Percentiles rank a stretch among this genome's conserved stretches.
phyloP scores from a whole-genome alignment of 2,113 vertebrate species.

The Bos indicus region DNA sequence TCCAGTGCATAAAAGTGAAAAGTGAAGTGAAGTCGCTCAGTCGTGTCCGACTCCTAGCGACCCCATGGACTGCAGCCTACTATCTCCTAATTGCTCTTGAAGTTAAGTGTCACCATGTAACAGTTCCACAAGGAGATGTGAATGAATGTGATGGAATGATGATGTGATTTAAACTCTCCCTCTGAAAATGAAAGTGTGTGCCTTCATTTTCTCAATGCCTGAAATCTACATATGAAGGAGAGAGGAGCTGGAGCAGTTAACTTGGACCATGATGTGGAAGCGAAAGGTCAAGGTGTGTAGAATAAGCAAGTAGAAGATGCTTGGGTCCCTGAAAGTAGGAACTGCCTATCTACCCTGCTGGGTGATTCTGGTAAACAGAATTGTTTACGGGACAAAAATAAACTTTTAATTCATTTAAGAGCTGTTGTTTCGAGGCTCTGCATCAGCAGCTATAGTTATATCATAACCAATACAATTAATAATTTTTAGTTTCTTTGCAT shows the following conservation, averaged over 20 bases:
- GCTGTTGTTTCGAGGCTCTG: background rate
- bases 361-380: background rate
- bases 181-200: background rate
- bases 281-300: background rate
- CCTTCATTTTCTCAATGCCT: background rate
- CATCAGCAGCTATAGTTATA: background rate
- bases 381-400: background rate
- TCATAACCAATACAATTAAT: background rate
- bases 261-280: background rate
- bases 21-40: too few relatives aligned
- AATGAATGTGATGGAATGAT: background rate
- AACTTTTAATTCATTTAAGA: background rate
- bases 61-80: too few relatives aligned
- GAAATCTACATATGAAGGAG: background rate
- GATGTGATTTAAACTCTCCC: background rate
- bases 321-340: background rate
- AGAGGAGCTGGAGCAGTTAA: background rate
- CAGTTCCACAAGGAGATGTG: background rate
- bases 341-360: background rate
- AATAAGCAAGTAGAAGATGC: background rate
- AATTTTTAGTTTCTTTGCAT: background rate
- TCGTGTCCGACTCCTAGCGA: too few relatives aligned
- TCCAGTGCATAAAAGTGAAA: too few relatives aligned
- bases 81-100: background rate
- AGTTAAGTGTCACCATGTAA: background rate